Conservation (phyloP, 1,140 invertebrate species). For the Bilobella aurantiaca region DNA sequence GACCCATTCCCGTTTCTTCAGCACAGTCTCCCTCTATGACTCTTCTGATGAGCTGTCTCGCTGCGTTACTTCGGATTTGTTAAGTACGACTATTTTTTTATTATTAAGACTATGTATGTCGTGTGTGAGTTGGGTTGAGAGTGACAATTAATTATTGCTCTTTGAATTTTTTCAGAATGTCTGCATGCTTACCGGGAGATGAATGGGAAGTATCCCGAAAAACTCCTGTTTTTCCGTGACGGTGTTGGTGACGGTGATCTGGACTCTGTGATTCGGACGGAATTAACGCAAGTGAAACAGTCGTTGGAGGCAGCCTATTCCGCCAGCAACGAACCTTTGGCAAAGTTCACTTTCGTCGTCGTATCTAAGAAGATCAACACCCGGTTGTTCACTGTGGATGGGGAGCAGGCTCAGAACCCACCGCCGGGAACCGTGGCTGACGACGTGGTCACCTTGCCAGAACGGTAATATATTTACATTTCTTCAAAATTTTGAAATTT, state of each 20-base stretch:
- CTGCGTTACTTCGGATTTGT: too few species aligned
- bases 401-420: slow-evolving; percentile 55
- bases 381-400: slow-evolving; percentile 51
- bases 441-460: slow-evolving; percentile 55
- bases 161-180: slow-evolving; percentile 44
- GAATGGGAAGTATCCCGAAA: slow-evolving; percentile 58
- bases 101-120: slow-evolving; percentile 67
- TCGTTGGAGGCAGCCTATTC: too few species aligned
- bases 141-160: slow-evolving; percentile 41
- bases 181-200: slow-evolving; percentile 42
- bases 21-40: too few species aligned
- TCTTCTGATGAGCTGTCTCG: too few species aligned
- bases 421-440: slow-evolving; percentile 73
- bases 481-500: too few species aligned
- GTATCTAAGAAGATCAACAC: slow-evolving; percentile 59
- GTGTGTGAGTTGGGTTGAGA: slow-evolving; percentile 67
- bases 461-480: too few species aligned
- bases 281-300: too few species aligned
- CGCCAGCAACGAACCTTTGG: too few species aligned
- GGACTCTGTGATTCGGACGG: slow-evolving; percentile 54
- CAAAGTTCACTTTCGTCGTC: slow-evolving; percentile 37
- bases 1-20: too few species aligned
- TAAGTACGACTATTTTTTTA: not conserved
- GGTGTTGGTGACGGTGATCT: slow-evolving; percentile 87
- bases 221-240: slow-evolving; percentile 79